Evolutionary conservation across 2,888 invertebrate species (phyloP).

Genomic region (Syrphus vitripennis): DNA sequence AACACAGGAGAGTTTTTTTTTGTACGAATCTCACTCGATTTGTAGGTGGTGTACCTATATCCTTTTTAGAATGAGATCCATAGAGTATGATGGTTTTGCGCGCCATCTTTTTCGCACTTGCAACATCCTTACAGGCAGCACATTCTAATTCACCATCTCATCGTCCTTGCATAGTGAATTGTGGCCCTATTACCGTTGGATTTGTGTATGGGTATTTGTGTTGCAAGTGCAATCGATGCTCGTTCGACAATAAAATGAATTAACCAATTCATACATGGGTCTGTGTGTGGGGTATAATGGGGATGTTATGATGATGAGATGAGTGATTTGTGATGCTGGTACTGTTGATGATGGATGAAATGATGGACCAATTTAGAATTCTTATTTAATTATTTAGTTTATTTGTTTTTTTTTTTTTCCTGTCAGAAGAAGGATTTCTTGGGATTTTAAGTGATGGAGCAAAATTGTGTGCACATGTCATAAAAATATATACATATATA

Average conservation of each 20-base stretch:
- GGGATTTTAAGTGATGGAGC: not conserved
- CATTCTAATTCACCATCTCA: slow-evolving; percentile 28
- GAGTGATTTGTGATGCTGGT: not conserved
- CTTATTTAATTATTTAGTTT: slow-evolving; percentile 65
- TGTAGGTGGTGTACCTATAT: slow-evolving; percentile 42
- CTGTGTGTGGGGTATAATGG: slow-evolving; percentile 2
- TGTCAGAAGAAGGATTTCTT: not conserved
- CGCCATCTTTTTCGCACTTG: slow-evolving; percentile 64
- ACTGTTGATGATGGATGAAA: slow-evolving; percentile 46
- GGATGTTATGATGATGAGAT: not conserved
- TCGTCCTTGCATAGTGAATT: not conserved
- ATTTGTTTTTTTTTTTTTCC: too few species aligned
- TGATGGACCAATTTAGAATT: slow-evolving; percentile 51
- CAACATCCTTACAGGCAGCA: slow-evolving; percentile 13
- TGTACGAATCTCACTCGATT: not conserved
- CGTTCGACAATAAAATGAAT: slow-evolving; percentile 22
- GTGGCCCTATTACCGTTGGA: slow-evolving; percentile 58
- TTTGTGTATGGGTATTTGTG: slow-evolving; percentile 33
- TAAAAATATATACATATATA: not conserved
- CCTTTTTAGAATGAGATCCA: slow-evolving; percentile 62
- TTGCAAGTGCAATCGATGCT: slow-evolving; percentile 62
- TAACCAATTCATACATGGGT: slow-evolving; percentile 29
- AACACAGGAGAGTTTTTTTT: not conserved
- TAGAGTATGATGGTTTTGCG: slow-evolving; percentile 41
- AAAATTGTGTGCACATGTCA: slow-evolving; percentile 27